A percentile compares a stretch with the other conserved stretches of the same genome.
Evolutionary conservation across 2,888 invertebrate genomes (phyloP).

Genomic region (Actias luna): DNA sequence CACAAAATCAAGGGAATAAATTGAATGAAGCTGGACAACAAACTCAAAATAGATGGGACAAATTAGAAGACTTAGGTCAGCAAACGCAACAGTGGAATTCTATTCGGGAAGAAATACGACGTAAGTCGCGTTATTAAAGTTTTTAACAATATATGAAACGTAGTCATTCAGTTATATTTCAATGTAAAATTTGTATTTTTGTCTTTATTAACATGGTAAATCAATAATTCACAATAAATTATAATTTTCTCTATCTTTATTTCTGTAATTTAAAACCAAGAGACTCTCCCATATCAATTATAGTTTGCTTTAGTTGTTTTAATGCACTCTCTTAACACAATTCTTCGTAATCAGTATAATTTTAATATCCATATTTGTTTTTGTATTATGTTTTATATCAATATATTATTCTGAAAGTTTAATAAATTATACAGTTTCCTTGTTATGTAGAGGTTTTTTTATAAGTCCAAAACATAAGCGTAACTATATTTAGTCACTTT

Average conservation of each 20-base stretch:
- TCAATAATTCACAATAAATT: not conserved
- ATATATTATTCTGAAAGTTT: not conserved
- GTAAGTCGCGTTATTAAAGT: conserved; percentile 15
- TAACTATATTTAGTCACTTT: not conserved
- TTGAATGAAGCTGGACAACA: conserved; percentile 38
- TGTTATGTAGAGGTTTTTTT: not conserved
- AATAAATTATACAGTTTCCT: not conserved
- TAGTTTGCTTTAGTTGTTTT: not conserved
- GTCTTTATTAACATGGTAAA: not conserved
- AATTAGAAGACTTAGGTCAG: conserved; percentile 40
- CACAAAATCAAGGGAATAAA: conserved; percentile 36
- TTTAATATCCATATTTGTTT: not conserved
- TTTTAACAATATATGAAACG: not conserved
- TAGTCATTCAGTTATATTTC: not conserved
- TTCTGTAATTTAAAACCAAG: not conserved
- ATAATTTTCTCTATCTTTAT: not conserved
- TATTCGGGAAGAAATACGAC: conserved; percentile 23
- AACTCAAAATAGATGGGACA: conserved; percentile 37
- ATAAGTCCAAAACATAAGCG: not conserved
- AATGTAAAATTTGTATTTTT: conserved; percentile 19
- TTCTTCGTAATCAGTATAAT: not conserved
- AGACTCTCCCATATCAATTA: not conserved
- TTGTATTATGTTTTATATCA: not conserved
- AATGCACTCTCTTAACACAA: too few species aligned
- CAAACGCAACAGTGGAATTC: conserved; percentile 37